A percentile compares a stretch with the other conserved stretches of the same genome.
phyloP scores from a whole-genome alignment of 1,140 invertebrate species.

The Euborellia annulipes region DNA sequence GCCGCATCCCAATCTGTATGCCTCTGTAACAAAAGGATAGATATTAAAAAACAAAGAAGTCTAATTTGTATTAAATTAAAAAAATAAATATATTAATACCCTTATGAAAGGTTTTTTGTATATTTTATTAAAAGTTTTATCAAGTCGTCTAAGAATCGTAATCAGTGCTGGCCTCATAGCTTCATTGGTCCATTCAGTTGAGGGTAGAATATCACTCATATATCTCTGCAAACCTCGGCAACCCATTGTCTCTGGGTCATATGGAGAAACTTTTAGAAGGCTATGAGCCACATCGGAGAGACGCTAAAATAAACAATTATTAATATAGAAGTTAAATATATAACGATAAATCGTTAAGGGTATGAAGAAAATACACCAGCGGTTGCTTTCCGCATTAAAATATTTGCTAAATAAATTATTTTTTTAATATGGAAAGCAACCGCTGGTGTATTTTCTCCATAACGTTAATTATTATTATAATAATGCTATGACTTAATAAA shows the following conservation, averaged over 20 bases:
- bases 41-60: conserved; percentile 4
- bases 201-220: conserved; percentile 86
- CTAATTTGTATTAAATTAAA: conserved; percentile 12
- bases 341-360: too few species aligned
- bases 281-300: conserved; percentile 93
- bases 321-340: neutral
- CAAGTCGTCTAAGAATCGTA: conserved; percentile 78
- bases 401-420: neutral
- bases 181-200: conserved; percentile 94
- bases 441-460: too few species aligned
- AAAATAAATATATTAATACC: conserved; percentile 25
- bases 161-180: conserved; percentile 80
- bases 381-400: neutral
- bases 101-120: conserved; percentile 85
- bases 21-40: conserved; percentile 36
- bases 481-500: too few species aligned
- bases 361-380: too few species aligned
- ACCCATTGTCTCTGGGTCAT: conserved; percentile 89
- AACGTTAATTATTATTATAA: too few species aligned
- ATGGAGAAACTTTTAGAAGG: conserved; percentile 90
- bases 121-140: conserved; percentile 95
- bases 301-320: conserved; percentile 40
- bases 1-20: conserved; percentile 95
- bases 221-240: conserved; percentile 83
- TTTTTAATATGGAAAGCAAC: too few species aligned